Evolutionary conservation across 37 sponge, comb jelly and placozoan genomes (phyloP).

Genomic region (Amphimedon queenslandica): DNA sequence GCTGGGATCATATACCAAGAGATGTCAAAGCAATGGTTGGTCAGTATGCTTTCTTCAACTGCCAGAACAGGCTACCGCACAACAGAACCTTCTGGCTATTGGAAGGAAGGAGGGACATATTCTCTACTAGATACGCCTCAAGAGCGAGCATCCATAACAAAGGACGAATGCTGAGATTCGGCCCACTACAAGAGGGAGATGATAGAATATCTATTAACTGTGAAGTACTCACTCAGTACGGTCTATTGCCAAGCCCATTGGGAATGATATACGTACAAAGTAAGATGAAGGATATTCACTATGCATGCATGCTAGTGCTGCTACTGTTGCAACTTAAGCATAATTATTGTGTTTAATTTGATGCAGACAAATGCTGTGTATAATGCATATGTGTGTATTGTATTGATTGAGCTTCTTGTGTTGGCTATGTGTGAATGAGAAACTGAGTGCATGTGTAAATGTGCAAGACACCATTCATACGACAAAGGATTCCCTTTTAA

Average conservation of each 20-base stretch:
- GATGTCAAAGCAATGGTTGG: slow-evolving; percentile 7
- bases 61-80: slow-evolving; percentile 7
- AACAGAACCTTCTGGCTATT: slow-evolving; percentile 12
- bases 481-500: no score
- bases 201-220: slow-evolving; percentile 17
- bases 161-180: slow-evolving; percentile 16
- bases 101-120: slow-evolving; percentile 11
- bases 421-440: no score
- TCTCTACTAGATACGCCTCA: no score
- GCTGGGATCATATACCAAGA: slow-evolving; percentile 26
- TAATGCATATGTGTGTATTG: no score
- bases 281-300: no score
- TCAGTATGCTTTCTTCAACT: slow-evolving; percentile 18
- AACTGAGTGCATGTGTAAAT: no score
- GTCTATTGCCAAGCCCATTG: slow-evolving; percentile 22
- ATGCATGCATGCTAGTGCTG: background rate
- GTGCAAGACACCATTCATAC: no score
- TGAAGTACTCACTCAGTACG: slow-evolving; percentile 20
- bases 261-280: slow-evolving; percentile 28
- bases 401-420: no score
- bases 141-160: background rate
- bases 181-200: slow-evolving; percentile 26
- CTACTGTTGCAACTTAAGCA: no score
- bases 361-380: no score
- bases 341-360: no score